phyloP scores from a whole-genome alignment of 2,797 vertebrate genomes.

The Hippopotamyrus pictus region DNA sequence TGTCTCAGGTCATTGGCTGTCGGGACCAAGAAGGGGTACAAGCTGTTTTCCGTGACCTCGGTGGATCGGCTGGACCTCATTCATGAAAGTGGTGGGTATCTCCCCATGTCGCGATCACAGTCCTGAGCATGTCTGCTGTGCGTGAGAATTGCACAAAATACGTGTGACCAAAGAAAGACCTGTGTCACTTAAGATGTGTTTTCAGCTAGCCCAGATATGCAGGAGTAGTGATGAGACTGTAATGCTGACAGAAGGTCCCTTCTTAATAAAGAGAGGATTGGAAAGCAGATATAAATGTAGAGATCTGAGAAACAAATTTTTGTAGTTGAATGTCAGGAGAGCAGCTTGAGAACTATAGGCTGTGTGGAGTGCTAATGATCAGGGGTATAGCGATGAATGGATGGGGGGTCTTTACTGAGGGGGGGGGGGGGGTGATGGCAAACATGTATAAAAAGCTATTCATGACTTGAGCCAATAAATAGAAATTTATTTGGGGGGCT shows the following conservation, averaged over 20 bases:
- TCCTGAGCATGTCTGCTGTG: not conserved
- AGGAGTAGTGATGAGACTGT: not conserved
- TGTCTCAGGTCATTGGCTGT: conserved; percentile 77
- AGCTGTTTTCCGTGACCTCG: conserved; percentile 83
- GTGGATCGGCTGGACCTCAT: conserved; percentile 86
- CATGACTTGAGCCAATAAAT: not conserved
- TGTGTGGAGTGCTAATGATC: not conserved
- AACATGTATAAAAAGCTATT: not conserved
- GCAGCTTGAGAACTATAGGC: not conserved
- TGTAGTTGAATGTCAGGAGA: not conserved
- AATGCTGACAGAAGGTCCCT: not conserved
- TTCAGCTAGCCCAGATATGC: not conserved
- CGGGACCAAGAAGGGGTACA: conserved; percentile 81
- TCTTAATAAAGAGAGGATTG: not conserved
- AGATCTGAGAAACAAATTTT: not conserved
- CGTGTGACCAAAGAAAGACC: not conserved
- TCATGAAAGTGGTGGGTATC: conserved; percentile 79
- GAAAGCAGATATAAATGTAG: not conserved
- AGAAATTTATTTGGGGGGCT: not conserved
- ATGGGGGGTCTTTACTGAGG: not conserved
- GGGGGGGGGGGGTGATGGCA: not conserved
- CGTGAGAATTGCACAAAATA: not conserved
- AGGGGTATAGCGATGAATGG: not conserved
- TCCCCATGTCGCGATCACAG: not conserved
- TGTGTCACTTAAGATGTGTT: not conserved